A percentile compares a stretch with the other conserved stretches of the same genome.
These are phyloP conservation scores for Pseudomyrmex sp. DNA, from an alignment of 1,140 invertebrate species.

Conservation along the genomic window DNA sequence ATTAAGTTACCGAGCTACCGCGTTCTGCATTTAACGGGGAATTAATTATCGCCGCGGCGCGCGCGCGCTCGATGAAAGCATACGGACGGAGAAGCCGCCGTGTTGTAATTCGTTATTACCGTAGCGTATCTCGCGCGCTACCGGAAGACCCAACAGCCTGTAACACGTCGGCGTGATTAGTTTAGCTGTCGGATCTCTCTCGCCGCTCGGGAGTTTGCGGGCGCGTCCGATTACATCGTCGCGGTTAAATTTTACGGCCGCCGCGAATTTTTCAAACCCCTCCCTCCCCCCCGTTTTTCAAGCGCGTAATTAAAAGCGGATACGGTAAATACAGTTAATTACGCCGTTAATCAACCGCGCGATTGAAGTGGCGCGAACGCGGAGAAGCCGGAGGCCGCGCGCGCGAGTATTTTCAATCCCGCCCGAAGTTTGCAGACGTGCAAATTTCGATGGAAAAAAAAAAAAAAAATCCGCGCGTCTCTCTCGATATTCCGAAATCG, in stretches of 20 bases:
- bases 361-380: background rate
- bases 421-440: background rate
- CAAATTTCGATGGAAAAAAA: too few relatives aligned
- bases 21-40: slow-evolving; percentile 63
- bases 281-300: too few relatives aligned
- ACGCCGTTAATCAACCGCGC: slow-evolving; percentile 13
- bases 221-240: slow-evolving; percentile 1
- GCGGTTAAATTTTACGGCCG: slow-evolving; percentile 9
- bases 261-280: background rate
- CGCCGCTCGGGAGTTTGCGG: background rate
- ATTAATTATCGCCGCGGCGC: slow-evolving; percentile 63
- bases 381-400: background rate
- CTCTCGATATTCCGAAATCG: background rate
- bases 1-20: slow-evolving; percentile 34
- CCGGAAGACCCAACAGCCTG: background rate
- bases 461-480: too few relatives aligned
- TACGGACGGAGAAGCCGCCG: background rate
- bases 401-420: background rate
- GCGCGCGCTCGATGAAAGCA: slow-evolving; percentile 31
- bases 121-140: slow-evolving; percentile 12
- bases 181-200: slow-evolving; percentile 17
- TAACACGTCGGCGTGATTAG: slow-evolving; percentile 35
- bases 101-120: slow-evolving; percentile 53
- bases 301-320: slow-evolving; percentile 7
- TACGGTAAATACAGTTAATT: slow-evolving; percentile 18